Base-by-base conservation (phyloP, 2,113 vertebrate species). In the Takifugu flavidus region DNA sequence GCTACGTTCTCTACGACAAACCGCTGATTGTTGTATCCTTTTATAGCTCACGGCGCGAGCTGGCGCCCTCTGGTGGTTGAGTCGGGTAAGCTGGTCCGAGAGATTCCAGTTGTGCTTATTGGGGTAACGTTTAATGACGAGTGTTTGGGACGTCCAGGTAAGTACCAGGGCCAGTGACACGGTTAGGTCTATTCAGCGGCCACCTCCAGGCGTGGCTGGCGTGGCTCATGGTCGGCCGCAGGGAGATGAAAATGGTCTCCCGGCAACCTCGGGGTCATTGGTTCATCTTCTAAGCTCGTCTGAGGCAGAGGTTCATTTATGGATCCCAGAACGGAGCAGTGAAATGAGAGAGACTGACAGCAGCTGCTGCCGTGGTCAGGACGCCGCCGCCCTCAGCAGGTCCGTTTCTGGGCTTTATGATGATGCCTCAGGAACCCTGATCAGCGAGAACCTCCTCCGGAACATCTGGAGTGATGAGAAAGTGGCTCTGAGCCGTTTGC, bases 11-110 rank as follows among this genome's bases (percentile, higher is more conserved):
- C 49, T 90, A 91, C 51, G 95, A 97, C 85, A 98, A 93, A 86
- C 95, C 97, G 53, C 94, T 99, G 83, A 93, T 99, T 34, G 94
- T 99, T 39, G 97, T 98, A 99, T 98, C 97, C 91, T 99, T 95
- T 74, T 46, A 42, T 64, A 11, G 51, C 13, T 20, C 14, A 13
- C 52, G 20, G 27, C 11, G 3, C 13, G 20, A 51, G 28, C 7
- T 2, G 34, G 34, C 34, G 2, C 20, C 20, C 20, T 20, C 7
- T 39, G 34, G 34, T 39, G 34, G 34, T 11, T 39, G 20, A 20
- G 20, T 20, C 20, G 7, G 34, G 7, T 39, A 3, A 11, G 7
- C 3, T 39, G 34, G 34, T 39, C 34, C 34, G 4, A 34, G 34
- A 39, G 20, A 20, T 20, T 11, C 2, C 7, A 11, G 34, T 39